Evolutionary conservation across 1,140 invertebrate genomes (phyloP).

Genomic region (Daktulosphaira vitifoliae): DNA sequence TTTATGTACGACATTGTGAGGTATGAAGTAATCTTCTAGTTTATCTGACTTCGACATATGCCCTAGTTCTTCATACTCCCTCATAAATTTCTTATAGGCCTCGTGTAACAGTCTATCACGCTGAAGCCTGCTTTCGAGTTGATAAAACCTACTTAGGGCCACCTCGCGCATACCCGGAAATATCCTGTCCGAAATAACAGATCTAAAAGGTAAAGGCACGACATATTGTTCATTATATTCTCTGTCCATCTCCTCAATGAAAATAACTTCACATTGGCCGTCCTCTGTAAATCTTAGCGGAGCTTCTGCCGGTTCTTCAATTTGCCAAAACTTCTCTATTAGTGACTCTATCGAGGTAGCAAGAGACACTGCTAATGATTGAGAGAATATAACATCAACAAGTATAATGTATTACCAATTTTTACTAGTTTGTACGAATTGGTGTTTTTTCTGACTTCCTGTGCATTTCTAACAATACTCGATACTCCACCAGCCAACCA

Average conservation of each 20-base stretch:
- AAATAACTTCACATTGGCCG: not conserved
- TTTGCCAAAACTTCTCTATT: not conserved
- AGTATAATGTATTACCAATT: too few species aligned
- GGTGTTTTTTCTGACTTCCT: too few species aligned
- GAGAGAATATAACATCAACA: too few species aligned
- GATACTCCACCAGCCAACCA: too few species aligned
- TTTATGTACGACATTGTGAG: constrained; percentile 40
- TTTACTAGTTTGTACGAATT: too few species aligned
- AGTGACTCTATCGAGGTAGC: not conserved
- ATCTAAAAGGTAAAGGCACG: not conserved
- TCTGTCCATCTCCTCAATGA: not conserved
- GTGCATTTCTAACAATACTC: too few species aligned
- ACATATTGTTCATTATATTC: not conserved
- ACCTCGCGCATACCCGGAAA: not conserved
- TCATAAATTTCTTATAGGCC: constrained; percentile 37
- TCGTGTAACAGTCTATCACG: not conserved
- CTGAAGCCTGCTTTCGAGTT: not conserved
- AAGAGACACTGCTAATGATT: not conserved
- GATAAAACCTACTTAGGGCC: not conserved
- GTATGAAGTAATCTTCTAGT: constrained; percentile 35
- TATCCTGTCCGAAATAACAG: too few species aligned
- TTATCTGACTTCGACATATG: constrained; percentile 35
- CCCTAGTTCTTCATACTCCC: constrained; percentile 38
- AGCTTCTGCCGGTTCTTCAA: not conserved
- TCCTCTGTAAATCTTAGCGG: not conserved